phyloP scores from a whole-genome alignment of 2,113 vertebrate genomes.

The Zingel zingel region DNA sequence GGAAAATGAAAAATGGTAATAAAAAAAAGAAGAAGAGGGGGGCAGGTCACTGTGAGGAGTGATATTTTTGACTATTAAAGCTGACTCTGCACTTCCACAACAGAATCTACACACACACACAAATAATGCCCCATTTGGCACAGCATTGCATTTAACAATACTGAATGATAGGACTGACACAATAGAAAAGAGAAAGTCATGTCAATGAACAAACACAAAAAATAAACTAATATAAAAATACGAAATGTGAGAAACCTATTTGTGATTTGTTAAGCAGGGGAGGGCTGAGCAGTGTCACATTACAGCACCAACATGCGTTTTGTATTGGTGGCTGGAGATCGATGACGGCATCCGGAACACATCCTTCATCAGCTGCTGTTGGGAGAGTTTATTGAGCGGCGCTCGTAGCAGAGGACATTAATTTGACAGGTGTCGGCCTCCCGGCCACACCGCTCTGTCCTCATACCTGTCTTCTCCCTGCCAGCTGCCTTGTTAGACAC shows the following conservation, averaged over 20 bases:
- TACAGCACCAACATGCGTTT: slow-evolving; percentile 26
- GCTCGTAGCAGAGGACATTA: slow-evolving; percentile 34
- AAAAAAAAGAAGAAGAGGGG: background rate
- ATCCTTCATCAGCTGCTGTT: slow-evolving; percentile 55
- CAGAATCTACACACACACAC: slow-evolving; percentile 21
- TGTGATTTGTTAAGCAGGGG: background rate
- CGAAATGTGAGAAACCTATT: background rate
- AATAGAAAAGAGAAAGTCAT: background rate
- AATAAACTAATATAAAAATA: background rate
- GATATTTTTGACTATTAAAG: slow-evolving; percentile 5
- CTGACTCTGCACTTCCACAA: slow-evolving; percentile 49
- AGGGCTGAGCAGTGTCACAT: slow-evolving; percentile 36
- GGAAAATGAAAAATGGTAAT: too few relatives aligned
- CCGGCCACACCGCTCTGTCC: slow-evolving; percentile 26
- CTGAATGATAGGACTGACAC: background rate
- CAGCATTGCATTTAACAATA: background rate
- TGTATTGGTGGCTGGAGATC: slow-evolving; percentile 24
- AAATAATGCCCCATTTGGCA: background rate
- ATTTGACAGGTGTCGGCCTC: slow-evolving; percentile 58
- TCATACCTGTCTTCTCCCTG: slow-evolving; percentile 40
- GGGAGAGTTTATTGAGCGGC: slow-evolving; percentile 55
- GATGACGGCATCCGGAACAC: slow-evolving; percentile 41
- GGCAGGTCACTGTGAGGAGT: slow-evolving; percentile 4
- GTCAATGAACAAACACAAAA: background rate
- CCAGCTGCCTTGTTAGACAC: slow-evolving; percentile 51